Evolutionary conservation across 2,797 vertebrate genomes (phyloP), one percentile per base, ranked within the genome.

Genomic region (Amphiprion clarkii): DNA sequence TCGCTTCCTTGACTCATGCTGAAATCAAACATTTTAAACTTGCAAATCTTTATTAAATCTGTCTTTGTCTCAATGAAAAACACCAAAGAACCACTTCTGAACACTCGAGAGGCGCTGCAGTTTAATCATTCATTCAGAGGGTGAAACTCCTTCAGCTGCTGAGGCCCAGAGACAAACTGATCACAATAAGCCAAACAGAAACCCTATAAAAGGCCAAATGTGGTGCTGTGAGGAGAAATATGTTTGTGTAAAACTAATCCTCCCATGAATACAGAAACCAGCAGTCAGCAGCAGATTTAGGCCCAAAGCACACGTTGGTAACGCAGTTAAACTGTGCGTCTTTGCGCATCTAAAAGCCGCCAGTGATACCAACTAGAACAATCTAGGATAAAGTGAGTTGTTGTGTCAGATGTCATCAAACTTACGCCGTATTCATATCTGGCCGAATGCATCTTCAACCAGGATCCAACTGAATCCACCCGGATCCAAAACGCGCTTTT

Each of bases 381-480:
- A 1, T 9, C 21, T 21, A 5, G 12, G 27, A 33, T 14, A 5
- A 53, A 44, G 14, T 44, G 4, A 48, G 14, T n/a, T 48, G 13
- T 7, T 72, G 2, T 4, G 27, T 31, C 16, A 5, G 40, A 39
- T 0, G n/a, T 1, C 4, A 31, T 0, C 5, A 53, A 65, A 91
- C 93, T 92, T 81, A 93, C 93, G 40, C 73, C 55, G 55, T 67
- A 72, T 33, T 74, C 49, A 59, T 88, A 92, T 92, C 80, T 86
- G 77, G 85, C 83, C 1, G 84, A 74, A 70, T 64, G 0, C 93
- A 94, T 93, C 64, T 74, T 79, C 23, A 54, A 12, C 21, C 40
- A 54, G 3, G 23, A 42, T 10, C n/a, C 63, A 44, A 6, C 5
- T 29, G 57, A 68, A n/a, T 64, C 78, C 54, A 33, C 21, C 60